These are phyloP conservation scores for Muscicapa striata DNA, from an alignment of 2,797 vertebrate species.

Conservation along the genomic window DNA sequence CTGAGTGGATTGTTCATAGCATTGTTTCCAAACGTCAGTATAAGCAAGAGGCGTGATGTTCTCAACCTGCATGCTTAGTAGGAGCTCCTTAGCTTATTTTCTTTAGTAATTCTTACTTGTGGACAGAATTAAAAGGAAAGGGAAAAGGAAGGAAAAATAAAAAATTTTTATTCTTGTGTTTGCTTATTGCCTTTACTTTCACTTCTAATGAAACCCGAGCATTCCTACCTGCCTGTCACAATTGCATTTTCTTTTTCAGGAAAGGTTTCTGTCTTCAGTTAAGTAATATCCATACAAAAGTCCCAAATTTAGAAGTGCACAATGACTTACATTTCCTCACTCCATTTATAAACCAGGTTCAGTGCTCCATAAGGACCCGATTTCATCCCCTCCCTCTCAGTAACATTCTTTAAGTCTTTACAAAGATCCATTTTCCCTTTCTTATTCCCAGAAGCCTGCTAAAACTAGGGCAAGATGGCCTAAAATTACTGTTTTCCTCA, in stretches of 20 bases:
- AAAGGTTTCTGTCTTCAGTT: constrained; percentile 45
- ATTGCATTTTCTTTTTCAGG: constrained; percentile 8
- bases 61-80: background rate
- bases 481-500: constrained; percentile 65
- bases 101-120: background rate
- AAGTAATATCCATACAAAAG: constrained; percentile 52
- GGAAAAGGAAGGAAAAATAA: background rate
- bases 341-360: constrained; percentile 49
- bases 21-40: constrained; percentile 39
- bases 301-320: constrained; percentile 45
- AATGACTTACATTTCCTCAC: constrained; percentile 39
- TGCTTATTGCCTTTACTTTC: background rate
- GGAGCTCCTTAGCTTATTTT: constrained; percentile 1
- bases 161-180: background rate
- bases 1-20: background rate
- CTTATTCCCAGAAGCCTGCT: constrained; percentile 66
- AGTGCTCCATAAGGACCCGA: constrained; percentile 32
- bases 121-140: background rate
- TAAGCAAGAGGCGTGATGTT: constrained; percentile 15
- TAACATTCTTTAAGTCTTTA: constrained; percentile 55
- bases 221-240: background rate
- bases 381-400: constrained; percentile 32
- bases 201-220: background rate
- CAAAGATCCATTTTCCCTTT: constrained; percentile 63
- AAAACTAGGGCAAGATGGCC: constrained; percentile 67